Base-by-base conservation (phyloP, 2,888 invertebrate genomes). In the Caenorhabditis sp. region DNA sequence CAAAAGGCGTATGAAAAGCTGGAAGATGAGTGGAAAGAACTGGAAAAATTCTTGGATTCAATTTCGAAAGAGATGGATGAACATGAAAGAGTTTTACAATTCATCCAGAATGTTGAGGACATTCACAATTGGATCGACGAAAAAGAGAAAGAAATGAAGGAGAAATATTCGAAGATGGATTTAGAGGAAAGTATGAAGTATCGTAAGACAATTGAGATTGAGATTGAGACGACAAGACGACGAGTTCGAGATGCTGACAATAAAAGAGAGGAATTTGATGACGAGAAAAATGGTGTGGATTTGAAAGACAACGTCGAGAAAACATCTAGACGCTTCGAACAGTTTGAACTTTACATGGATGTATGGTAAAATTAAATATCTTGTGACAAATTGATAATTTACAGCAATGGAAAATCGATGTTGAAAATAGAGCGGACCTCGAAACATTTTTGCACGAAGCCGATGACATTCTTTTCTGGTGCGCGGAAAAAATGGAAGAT, bases 381-480 rank as follows among this genome's bases (percentile, higher is more conserved):
- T n/a, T 26, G 19, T 10, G 27, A 27, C 1, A 27, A 55, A 10
- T 53, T 21, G 53, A 53, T 53, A 14, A n/a, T n/a, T n/a, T n/a
- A n/a, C n/a, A 51, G 27, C 64, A 61, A 26, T 69, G 69, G 69
- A 63, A 37, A 27, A 5, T 21, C 21, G 66, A 70, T 27, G 14
- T 70, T 58, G 66, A 66, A 49, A 59, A 37, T 23, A 58, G 58
- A 37, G 63, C 65, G 61, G 78, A 62, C 58, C 69, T 26, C 51
- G 79, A 70, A 68, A 76, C 58, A 59, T 76, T 66, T 62, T 72
- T 63, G 57, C 71, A 53, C 10, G 71, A 43, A 59, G 75, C 54
- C 63, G 79, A 49, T 59, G 77, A 64, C 58, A 76, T 62, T 76
- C 74, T 63, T 43, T 74, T 27, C 72, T 79, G 62, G 77, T 78